Evolutionary conservation across 2,113 vertebrate species (phyloP).

Genomic region (Gopherus flavomarginatus): DNA sequence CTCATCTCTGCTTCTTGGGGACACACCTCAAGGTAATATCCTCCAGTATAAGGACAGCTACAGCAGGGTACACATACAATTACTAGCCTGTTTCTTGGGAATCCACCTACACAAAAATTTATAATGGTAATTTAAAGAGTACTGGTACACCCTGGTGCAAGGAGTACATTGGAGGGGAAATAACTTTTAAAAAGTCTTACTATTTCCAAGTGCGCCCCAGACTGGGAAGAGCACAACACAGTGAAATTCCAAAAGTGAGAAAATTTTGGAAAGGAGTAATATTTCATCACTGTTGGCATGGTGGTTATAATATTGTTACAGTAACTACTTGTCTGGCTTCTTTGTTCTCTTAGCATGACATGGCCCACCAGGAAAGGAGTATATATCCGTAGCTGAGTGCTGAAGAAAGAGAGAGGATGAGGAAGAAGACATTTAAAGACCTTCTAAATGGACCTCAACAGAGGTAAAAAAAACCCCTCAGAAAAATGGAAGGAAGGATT

Average conservation of each 20-base stretch:
- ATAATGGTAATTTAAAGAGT: background rate
- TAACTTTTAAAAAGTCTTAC: background rate
- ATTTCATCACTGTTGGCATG: background rate
- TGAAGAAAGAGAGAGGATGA: background rate
- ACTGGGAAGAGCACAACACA: background rate
- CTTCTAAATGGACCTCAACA: background rate
- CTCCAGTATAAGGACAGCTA: background rate
- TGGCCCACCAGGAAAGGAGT: background rate
- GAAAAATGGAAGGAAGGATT: background rate
- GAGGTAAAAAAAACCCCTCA: background rate
- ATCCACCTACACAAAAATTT: background rate
- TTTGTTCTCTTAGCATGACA: background rate
- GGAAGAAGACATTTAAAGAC: background rate
- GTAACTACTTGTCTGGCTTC: background rate
- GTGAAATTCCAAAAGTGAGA: background rate
- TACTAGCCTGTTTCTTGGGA: background rate
- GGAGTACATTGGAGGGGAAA: background rate
- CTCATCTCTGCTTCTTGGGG: background rate
- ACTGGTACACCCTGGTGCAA: background rate
- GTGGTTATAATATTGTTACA: background rate
- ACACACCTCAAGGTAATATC: background rate
- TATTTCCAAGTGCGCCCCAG: background rate
- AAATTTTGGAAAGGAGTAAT: background rate
- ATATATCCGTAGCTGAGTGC: conserved; percentile 3
- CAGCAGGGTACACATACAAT: background rate